phyloP scores from a whole-genome alignment of 2,113 vertebrate genomes.

The Chionodraco myersi region DNA sequence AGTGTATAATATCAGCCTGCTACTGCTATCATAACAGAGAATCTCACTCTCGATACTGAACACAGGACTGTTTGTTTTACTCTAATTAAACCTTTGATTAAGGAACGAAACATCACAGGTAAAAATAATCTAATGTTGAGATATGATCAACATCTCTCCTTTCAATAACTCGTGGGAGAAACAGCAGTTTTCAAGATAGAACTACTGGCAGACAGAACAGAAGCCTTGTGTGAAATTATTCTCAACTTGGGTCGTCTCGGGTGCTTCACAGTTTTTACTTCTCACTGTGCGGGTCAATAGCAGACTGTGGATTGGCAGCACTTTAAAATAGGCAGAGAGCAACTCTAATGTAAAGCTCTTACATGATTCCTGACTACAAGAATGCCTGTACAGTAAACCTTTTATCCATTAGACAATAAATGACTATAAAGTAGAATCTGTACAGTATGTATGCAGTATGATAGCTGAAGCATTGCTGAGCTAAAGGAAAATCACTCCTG shows the following conservation, averaged over 20 bases:
- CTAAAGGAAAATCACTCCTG: too few species aligned
- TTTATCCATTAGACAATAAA: not conserved
- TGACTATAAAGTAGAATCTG: too few species aligned
- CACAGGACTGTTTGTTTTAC: constrained; percentile 35
- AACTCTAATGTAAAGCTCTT: not conserved
- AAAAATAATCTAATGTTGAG: constrained; percentile 4
- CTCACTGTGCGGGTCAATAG: constrained; percentile 4
- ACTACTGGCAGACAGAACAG: constrained; percentile 6
- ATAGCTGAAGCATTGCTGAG: too few species aligned
- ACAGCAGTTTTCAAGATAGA: not conserved
- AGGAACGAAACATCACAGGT: constrained; percentile 37
- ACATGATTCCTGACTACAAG: not conserved
- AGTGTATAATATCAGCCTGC: constrained; percentile 14
- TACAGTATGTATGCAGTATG: too few species aligned
- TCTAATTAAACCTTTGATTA: constrained; percentile 59
- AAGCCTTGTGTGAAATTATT: constrained; percentile 32
- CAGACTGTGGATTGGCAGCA: not conserved
- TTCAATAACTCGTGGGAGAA: constrained; percentile 16
- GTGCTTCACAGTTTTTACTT: constrained; percentile 14
- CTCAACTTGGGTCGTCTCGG: constrained; percentile 13
- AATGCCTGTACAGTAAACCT: not conserved
- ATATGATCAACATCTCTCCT: constrained; percentile 22
- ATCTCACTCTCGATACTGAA: constrained; percentile 13
- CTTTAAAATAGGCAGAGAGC: constrained; percentile 18
- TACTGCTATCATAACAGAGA: constrained; percentile 21